Percentiles rank a stretch among this genome's conserved stretches.
phyloP scores from a whole-genome alignment of 2,797 vertebrate genomes.

The Pipistrellus pygmaeus region DNA sequence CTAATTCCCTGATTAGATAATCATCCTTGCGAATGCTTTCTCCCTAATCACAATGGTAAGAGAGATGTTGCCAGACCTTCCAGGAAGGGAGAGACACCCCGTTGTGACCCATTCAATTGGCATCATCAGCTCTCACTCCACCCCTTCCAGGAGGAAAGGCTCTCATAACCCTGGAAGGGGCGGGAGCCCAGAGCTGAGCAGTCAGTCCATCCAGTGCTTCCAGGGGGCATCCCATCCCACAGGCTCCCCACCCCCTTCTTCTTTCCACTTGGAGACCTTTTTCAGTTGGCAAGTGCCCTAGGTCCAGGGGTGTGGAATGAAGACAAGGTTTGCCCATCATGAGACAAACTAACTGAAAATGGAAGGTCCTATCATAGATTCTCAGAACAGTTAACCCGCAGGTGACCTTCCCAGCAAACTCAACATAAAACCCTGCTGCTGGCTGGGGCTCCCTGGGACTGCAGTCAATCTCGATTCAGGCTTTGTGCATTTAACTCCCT shows the following conservation, averaged over 20 bases:
- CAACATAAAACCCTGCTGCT: not conserved
- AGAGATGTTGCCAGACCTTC: constrained; percentile 82
- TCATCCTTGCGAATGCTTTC: constrained; percentile 83
- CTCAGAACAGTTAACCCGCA: not conserved
- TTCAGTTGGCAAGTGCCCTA: not conserved
- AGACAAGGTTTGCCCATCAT: not conserved
- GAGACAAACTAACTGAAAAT: not conserved
- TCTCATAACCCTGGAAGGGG: constrained; percentile 41
- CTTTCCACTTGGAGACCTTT: constrained; percentile 37
- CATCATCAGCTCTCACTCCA: constrained; percentile 85
- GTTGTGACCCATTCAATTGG: constrained; percentile 84
- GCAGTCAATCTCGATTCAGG: not conserved
- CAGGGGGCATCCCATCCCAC: not conserved
- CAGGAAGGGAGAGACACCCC: constrained; percentile 90
- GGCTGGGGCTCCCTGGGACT: not conserved
- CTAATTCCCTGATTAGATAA: constrained; percentile 86
- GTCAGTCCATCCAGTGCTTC: not conserved
- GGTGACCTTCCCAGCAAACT: not conserved
- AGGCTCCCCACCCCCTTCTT: not conserved
- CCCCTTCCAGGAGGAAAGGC: constrained; percentile 84
- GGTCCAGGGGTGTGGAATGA: not conserved
- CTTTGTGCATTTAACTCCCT: not conserved
- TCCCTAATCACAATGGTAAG: constrained; percentile 80
- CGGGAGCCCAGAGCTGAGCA: not conserved
- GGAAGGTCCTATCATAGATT: not conserved